A percentile compares a stretch with the other conserved stretches of the same genome.
These are phyloP conservation scores for Stomorhina lunata DNA, from an alignment of 2,888 invertebrate genomes.

Conservation along the genomic window DNA sequence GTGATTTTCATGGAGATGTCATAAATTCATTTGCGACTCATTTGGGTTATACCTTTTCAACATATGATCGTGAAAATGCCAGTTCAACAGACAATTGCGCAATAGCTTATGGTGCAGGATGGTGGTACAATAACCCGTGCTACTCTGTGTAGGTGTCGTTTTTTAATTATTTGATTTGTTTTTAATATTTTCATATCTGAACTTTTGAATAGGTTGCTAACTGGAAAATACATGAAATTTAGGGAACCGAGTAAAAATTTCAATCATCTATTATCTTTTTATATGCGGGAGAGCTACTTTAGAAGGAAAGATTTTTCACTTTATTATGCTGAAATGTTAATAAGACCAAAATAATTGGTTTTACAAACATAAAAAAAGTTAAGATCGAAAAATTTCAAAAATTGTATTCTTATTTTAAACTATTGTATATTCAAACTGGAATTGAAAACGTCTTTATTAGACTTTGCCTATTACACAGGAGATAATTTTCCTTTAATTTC, in stretches of 20 bases:
- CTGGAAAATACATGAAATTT: too few relatives aligned
- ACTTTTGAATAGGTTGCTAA: too few relatives aligned
- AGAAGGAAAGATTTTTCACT: background rate
- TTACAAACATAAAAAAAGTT: too few relatives aligned
- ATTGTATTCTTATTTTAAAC: too few relatives aligned
- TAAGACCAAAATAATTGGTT: constrained; percentile 2
- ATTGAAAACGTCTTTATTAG: too few relatives aligned
- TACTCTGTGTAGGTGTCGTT: background rate
- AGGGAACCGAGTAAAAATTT: too few relatives aligned
- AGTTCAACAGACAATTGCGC: background rate
- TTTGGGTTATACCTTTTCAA: background rate
- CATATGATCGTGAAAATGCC: background rate
- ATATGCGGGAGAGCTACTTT: too few relatives aligned
- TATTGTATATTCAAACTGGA: too few relatives aligned
- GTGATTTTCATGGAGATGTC: background rate
- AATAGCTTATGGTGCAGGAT: background rate
- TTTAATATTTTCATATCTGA: background rate
- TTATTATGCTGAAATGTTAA: constrained; percentile 20
- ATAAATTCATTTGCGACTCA: background rate
- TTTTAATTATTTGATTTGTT: background rate
- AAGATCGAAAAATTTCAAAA: too few relatives aligned
- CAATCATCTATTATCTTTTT: too few relatives aligned
- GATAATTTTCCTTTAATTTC: too few relatives aligned
- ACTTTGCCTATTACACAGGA: too few relatives aligned
- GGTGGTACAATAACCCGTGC: constrained; percentile 11